These are phyloP conservation scores for Tinea pellionella DNA, from an alignment of 2,888 invertebrate genomes.

Conservation along the genomic window DNA sequence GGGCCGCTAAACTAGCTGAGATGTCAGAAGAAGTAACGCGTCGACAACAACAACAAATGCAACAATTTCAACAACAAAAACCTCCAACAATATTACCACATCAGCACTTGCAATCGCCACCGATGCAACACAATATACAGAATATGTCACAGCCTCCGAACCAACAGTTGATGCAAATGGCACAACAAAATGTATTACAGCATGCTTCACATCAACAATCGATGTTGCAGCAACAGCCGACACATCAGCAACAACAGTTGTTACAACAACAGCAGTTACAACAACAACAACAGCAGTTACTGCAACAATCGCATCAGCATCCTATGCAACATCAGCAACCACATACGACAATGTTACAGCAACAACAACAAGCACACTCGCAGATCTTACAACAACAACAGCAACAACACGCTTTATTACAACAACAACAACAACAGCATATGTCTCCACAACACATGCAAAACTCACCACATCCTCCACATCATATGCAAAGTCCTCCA, in stretches of 20 bases:
- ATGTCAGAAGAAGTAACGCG: slow-evolving; percentile 85
- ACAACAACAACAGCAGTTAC: slow-evolving; percentile 19
- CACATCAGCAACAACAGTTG: slow-evolving; percentile 18
- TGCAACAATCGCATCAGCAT: slow-evolving; percentile 15
- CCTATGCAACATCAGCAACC: neutral
- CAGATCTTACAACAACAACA: slow-evolving; percentile 15
- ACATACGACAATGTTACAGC: slow-evolving; percentile 2
- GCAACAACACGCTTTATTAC: slow-evolving; percentile 14
- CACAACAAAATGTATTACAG: slow-evolving; percentile 27
- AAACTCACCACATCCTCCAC: slow-evolving; percentile 13
- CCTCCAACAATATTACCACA: slow-evolving; percentile 19
- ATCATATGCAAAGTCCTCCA: slow-evolving; percentile 19
- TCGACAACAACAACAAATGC: slow-evolving; percentile 58
- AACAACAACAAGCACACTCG: too few species aligned
- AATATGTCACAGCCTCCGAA: slow-evolving; percentile 24
- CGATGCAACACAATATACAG: slow-evolving; percentile 26
- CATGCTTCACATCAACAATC: slow-evolving; percentile 23
- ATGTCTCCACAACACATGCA: slow-evolving; percentile 19
- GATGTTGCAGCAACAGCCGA: slow-evolving; percentile 18
- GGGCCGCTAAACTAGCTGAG: slow-evolving; percentile 78
- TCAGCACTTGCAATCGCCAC: slow-evolving; percentile 20
- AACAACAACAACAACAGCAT: slow-evolving; percentile 18
- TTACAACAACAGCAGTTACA: slow-evolving; percentile 28
- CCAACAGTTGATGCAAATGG: slow-evolving; percentile 17
- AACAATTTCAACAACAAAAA: slow-evolving; percentile 27